These are phyloP conservation scores for Euwallacea fornicatus DNA, from an alignment of 1,140 invertebrate genomes.

Conservation along the genomic window DNA sequence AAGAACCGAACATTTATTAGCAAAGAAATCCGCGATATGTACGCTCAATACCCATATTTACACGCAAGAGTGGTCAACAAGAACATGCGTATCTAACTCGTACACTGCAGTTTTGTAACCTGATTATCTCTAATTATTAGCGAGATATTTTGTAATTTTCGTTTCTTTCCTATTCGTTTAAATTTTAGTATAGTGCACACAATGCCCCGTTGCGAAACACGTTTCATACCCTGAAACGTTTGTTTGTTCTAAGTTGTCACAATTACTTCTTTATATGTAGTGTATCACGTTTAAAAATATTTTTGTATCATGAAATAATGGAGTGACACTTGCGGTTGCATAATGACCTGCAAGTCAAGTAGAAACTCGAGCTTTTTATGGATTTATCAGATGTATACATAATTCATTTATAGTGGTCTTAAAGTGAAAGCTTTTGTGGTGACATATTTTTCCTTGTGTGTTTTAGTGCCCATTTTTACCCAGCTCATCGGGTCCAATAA, in stretches of 20 bases:
- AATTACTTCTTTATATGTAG: neutral
- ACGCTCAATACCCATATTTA: constrained; percentile 9
- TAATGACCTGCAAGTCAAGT: no score
- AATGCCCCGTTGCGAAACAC: neutral
- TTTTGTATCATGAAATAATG: no score
- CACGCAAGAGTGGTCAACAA: constrained; percentile 8
- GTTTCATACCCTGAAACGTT: neutral
- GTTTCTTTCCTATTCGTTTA: neutral
- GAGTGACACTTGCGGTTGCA: no score
- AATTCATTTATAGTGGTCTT: no score
- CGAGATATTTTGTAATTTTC: constrained; percentile 27
- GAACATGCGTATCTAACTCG: constrained; percentile 20
- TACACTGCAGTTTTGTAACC: constrained; percentile 25
- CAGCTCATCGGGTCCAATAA: no score
- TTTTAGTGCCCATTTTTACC: no score
- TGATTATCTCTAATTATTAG: constrained; percentile 27
- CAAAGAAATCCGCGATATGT: neutral
- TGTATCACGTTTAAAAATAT: no score
- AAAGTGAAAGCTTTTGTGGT: no score
- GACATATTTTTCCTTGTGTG: no score
- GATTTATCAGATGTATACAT: no score
- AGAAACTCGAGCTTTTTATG: no score
- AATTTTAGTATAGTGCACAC: neutral
- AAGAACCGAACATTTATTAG: neutral
- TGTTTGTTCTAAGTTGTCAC: neutral